Evolutionary conservation across 2,113 vertebrate species (phyloP), one percentile per base, ranked within the genome.

Genomic region (Tor tambroides): DNA sequence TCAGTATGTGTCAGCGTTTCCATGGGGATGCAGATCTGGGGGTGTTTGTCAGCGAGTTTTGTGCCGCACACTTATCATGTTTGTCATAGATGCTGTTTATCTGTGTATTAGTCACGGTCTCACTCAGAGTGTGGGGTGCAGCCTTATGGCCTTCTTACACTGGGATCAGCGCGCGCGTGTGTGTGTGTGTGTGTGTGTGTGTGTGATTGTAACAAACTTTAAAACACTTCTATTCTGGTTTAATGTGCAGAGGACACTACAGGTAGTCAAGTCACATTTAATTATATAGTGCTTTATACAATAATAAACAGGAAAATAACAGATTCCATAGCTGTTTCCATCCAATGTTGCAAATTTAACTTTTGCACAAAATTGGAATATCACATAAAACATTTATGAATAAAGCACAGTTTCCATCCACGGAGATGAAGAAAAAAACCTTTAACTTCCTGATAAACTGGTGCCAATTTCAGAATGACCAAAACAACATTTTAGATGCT

Each of bases 51-150:
- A 75, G 81, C 23, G 67, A 84, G 86, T 71, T 84, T 41, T 21
- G 3, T 41, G 12, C 59, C 28, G 11, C 46, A 89, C 89, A 89
- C 90, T 93, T 93, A 91, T 94, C 92, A 82, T 91, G 92, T 95
- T 93, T 94, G 93, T 94, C 93, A 91, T 92, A 81, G 84, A 69
- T 92, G 90, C 85, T 90, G 93, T 93, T 93, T 92, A 92, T 93
- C 91, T 90, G 91, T 92, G 87, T 83, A 86, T 88, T 91, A 92
- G 91, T 92, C 91, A 83, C 90, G 0, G 87, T 91, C 93, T 92
- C 94, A 93, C 54, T 94, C 93, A 93, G 46, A 54, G 61, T 21
- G 38, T 67, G n/a, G 23, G 38, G 9, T 43, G 54, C 23, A 30
- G 38, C 38, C 10, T 17, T 49, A 54, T 56, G 76, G 41, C 41